Conservation (phyloP, 2,888 invertebrate species). For the Hypena proboscidalis region DNA sequence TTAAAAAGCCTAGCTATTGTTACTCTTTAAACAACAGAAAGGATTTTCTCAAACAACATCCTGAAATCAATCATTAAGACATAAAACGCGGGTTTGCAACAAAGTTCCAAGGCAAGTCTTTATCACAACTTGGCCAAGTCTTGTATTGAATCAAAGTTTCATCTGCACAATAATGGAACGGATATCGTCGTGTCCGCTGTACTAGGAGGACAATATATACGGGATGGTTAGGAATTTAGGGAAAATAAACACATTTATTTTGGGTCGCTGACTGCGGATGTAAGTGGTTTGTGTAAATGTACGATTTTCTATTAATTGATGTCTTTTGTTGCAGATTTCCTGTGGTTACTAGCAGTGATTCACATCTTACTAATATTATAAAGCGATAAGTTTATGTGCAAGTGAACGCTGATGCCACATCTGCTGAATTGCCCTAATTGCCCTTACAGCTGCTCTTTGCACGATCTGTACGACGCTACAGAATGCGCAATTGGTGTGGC, state of each 20-base stretch:
- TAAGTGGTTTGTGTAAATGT: conserved; percentile 19
- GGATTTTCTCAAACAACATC: not conserved
- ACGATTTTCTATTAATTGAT: conserved; percentile 20
- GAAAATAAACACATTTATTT: conserved; percentile 37
- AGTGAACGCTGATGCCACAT: too few species aligned
- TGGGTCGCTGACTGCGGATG: conserved; percentile 23
- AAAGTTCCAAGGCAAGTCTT: conserved; percentile 68
- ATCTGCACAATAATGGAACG: conserved; percentile 76
- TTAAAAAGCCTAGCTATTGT: too few species aligned
- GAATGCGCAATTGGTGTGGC: too few species aligned
- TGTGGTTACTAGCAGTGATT: too few species aligned
- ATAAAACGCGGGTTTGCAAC: conserved; percentile 48
- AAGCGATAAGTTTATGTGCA: too few species aligned
- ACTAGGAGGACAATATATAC: conserved; percentile 59
- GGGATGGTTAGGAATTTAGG: conserved; percentile 40
- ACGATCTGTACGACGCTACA: too few species aligned
- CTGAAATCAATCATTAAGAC: conserved; percentile 13
- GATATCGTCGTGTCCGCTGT: conserved; percentile 73
- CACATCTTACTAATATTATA: too few species aligned
- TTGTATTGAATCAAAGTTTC: conserved; percentile 82
- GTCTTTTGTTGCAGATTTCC: conserved; percentile 5
- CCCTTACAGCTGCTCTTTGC: too few species aligned
- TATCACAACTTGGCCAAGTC: conserved; percentile 68
- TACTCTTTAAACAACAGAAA: not conserved
- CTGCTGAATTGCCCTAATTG: too few species aligned